Percentiles rank a stretch among this genome's conserved stretches.
Evolutionary conservation across 1,140 invertebrate genomes (phyloP).

Genomic region (Procambarus virginalis): DNA sequence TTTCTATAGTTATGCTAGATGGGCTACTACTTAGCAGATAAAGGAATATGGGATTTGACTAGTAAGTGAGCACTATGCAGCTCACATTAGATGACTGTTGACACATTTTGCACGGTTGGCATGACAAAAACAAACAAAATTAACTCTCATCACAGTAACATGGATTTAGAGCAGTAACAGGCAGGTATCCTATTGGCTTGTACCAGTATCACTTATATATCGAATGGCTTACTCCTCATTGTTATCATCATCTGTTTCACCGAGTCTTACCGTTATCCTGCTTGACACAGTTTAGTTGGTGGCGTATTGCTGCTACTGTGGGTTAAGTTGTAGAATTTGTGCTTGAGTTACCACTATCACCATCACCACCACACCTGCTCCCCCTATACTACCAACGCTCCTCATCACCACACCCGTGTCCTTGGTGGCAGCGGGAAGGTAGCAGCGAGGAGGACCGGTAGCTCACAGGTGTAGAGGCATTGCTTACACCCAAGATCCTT

Average conservation of each 20-base stretch:
- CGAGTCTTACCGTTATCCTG: constrained; percentile 52
- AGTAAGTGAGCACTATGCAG: not conserved
- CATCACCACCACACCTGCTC: constrained; percentile 49
- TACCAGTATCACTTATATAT: constrained; percentile 41
- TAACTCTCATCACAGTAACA: constrained; percentile 9
- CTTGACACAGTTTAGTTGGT: constrained; percentile 61
- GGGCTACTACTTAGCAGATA: not conserved
- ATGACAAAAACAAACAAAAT: constrained; percentile 36
- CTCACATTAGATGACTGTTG: constrained; percentile 15
- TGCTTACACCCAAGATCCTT: constrained; percentile 47
- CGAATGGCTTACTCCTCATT: constrained; percentile 52
- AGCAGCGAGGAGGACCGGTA: constrained; percentile 63
- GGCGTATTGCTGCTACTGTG: constrained; percentile 56
- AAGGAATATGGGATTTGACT: not conserved
- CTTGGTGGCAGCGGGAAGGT: constrained; percentile 31
- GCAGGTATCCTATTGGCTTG: constrained; percentile 52
- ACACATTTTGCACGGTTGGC: constrained; percentile 43
- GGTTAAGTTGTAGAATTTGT: constrained; percentile 61
- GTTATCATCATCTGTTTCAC: constrained; percentile 56
- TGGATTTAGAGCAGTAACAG: constrained; percentile 15
- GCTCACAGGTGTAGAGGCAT: constrained; percentile 66
- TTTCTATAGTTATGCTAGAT: constrained; percentile 5
- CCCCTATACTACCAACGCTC: constrained; percentile 42
- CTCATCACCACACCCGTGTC: constrained; percentile 35
- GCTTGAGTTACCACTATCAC: constrained; percentile 61